Base-by-base conservation (phyloP, 2,888 invertebrate genomes). In the Abrostola tripartita region DNA sequence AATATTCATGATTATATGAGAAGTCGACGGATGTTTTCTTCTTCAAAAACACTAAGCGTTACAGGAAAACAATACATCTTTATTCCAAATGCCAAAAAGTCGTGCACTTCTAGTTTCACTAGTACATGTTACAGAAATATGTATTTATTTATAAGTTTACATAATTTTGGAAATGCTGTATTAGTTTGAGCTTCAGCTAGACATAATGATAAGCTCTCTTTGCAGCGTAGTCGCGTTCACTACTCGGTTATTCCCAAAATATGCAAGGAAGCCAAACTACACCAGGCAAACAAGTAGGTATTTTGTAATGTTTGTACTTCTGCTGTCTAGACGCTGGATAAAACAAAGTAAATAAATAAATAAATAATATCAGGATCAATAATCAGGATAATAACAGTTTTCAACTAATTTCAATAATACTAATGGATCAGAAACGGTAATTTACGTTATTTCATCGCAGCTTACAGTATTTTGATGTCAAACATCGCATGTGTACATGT, bases 281-380 rank as follows among this genome's bases (percentile, higher is more conserved):
- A 24, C 8, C 14, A 24, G 7, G 14, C 44, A 47, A 47, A 47
- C 14, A 50, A 50, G 36, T 50, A 11, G 11, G 50, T 50, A 50
- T 50, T 50, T 50, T 50, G 35, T 50, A 36, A 36, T 37, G 37
- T 38, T 56, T 54, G 44, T 24, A n/a, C 38, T 49, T 14, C 24
- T n/a, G 37, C 56, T 49, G 56, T 49, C 56, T 49, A 49, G 56
- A 55, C 55, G 8, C 6, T 47, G 37, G 8, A n/a, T n/a, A n/a
- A n/a, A n/a, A n/a, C n/a, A n/a, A n/a, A n/a, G n/a, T n/a, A n/a
- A n/a, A n/a, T n/a, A n/a, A n/a, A n/a, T n/a, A n/a, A 4, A 24
- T 24, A 24, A 24, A 24, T 24, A 24, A 24, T 2, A 24, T 24
- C n/a, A n/a, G n/a, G n/a, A n/a, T n/a, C n/a, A n/a, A n/a, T n/a